Conservation (phyloP, 1,140 invertebrate genomes). For the Drosophila jambulina region DNA sequence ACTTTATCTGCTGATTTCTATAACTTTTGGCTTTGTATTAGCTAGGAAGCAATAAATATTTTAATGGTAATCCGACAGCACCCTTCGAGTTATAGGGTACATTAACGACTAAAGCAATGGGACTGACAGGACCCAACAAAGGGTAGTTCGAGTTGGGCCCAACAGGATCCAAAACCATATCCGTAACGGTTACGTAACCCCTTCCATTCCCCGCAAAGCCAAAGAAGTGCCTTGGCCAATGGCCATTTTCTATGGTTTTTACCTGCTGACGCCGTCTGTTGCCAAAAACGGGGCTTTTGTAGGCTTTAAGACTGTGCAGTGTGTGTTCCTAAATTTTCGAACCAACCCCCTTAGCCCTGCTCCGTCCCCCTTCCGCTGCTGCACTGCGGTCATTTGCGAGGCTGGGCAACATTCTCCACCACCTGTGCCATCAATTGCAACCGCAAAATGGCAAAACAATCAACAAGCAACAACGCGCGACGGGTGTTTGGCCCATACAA, state of each 20-base stretch:
- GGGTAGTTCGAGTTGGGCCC: neutral
- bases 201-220: conserved; percentile 23
- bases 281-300: conserved; percentile 31
- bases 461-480: conserved; percentile 70
- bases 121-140: conserved; percentile 31
- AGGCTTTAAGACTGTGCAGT: conserved; percentile 38
- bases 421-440: conserved; percentile 60
- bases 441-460: conserved; percentile 81
- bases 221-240: conserved; percentile 45
- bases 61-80: too few relatives aligned
- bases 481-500: conserved; percentile 52
- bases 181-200: conserved; percentile 1
- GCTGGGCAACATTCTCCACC: conserved; percentile 28
- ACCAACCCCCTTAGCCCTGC: neutral
- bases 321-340: conserved; percentile 3
- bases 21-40: too few relatives aligned
- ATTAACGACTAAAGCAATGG: conserved; percentile 22
- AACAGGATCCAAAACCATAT: conserved; percentile 4
- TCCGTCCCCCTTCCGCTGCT: neutral
- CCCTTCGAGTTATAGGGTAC: neutral
- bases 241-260: conserved; percentile 42
- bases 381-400: conserved; percentile 35
- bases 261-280: conserved; percentile 1
- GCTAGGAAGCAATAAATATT: too few relatives aligned
- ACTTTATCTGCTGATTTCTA: too few relatives aligned